phyloP scores from a whole-genome alignment of 2,888 invertebrate species.

The Hypercompe scribonia region DNA sequence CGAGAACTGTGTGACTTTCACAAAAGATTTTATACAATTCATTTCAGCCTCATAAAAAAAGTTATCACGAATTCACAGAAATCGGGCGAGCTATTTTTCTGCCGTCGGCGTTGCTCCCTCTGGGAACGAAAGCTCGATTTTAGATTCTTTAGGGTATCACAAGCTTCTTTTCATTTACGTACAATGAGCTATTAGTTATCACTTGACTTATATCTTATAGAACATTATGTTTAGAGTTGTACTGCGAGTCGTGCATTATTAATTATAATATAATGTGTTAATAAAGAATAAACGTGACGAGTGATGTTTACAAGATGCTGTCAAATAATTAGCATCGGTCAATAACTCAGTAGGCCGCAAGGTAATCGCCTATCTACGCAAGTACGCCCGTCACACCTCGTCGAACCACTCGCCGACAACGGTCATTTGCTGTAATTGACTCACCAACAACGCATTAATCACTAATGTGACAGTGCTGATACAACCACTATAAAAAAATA shows the following conservation, averaged over 20 bases:
- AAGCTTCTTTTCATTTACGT: slow-evolving; percentile 42
- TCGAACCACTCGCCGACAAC: slow-evolving; percentile 58
- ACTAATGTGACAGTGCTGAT: slow-evolving; percentile 77
- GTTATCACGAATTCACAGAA: slow-evolving; percentile 83
- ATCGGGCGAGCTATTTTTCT: slow-evolving; percentile 80
- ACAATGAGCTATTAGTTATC: slow-evolving; percentile 23
- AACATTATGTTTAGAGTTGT: slow-evolving; percentile 11
- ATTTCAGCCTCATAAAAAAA: slow-evolving; percentile 83
- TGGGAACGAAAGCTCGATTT: slow-evolving; percentile 73
- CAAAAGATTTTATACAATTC: slow-evolving; percentile 83
- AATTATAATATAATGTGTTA: slow-evolving; percentile 62
- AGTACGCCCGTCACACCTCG: slow-evolving; percentile 67
- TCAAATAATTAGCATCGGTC: slow-evolving; percentile 77
- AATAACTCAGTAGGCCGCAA: slow-evolving; percentile 70
- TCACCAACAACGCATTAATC: slow-evolving; percentile 78
- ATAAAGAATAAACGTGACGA: slow-evolving; percentile 59
- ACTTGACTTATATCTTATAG: slow-evolving; percentile 4
- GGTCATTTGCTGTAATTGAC: slow-evolving; percentile 77
- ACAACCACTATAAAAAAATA: slow-evolving; percentile 68
- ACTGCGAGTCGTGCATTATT: slow-evolving; percentile 45
- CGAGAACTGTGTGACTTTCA: slow-evolving; percentile 78
- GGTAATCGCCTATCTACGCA: slow-evolving; percentile 64
- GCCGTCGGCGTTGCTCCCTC: slow-evolving; percentile 70
- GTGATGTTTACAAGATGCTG: slow-evolving; percentile 69
- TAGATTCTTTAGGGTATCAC: slow-evolving; percentile 33